Evolutionary conservation across 2,797 vertebrate genomes (phyloP).

Genomic region (Lophura swinhoii): DNA sequence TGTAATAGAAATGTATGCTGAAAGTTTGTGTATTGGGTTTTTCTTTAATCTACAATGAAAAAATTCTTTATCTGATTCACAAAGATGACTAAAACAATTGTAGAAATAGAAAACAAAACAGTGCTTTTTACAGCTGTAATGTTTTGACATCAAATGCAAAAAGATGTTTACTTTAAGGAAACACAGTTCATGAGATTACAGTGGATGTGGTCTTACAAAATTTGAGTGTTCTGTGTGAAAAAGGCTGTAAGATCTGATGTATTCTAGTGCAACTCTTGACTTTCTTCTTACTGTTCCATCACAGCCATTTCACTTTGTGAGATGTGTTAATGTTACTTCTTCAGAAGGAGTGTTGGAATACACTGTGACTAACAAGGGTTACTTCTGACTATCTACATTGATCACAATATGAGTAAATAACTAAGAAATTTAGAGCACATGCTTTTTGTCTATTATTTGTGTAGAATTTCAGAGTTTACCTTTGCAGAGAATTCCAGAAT

Average conservation of each 20-base stretch:
- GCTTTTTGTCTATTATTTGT: not conserved
- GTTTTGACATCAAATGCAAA: not conserved
- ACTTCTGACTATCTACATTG: not conserved
- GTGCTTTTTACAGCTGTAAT: not conserved
- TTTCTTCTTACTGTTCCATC: not conserved
- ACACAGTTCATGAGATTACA: not conserved
- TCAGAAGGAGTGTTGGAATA: not conserved
- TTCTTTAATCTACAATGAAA: not conserved
- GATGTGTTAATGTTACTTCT: not conserved
- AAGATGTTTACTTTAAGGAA: not conserved
- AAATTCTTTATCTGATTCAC: not conserved
- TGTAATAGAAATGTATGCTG: not conserved
- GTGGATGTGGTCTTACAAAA: not conserved
- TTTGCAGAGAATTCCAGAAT: conserved; percentile 7
- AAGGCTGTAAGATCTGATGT: not conserved
- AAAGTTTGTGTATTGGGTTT: not conserved
- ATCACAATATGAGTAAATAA: not conserved
- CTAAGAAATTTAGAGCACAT: not conserved
- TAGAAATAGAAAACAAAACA: not conserved
- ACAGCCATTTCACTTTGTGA: not conserved
- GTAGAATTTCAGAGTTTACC: not conserved
- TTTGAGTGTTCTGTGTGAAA: not conserved
- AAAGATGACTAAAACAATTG: not conserved
- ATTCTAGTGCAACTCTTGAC: not conserved
- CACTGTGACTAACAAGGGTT: not conserved